Conservation (phyloP, 2,888 invertebrate genomes). For the Mesorhabditis spiculigera region DNA sequence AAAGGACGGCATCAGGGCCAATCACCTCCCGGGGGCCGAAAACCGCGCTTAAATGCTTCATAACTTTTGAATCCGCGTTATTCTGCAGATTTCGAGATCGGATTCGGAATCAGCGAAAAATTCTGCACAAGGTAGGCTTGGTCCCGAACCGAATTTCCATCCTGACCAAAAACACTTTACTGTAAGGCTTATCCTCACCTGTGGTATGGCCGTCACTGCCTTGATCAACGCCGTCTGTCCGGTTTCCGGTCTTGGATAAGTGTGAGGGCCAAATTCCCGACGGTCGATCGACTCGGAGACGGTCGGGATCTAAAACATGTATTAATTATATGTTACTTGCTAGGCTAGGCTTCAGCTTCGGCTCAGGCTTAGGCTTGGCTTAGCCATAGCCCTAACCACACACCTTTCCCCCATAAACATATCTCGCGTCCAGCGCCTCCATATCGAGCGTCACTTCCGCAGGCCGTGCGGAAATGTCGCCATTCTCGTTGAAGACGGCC, state of each 20-base stretch:
- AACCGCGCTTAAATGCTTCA: too few species aligned
- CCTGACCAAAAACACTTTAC: too few species aligned
- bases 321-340: not conserved
- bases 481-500: conserved; percentile 6
- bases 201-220: conserved; percentile 3
- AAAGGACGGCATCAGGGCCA: too few species aligned
- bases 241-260: not conserved
- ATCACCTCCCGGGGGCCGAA: too few species aligned
- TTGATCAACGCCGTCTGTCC: not conserved
- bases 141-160: too few species aligned
- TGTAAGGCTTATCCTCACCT: too few species aligned
- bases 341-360: not conserved
- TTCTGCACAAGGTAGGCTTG: too few species aligned
- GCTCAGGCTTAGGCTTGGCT: not conserved
- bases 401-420: not conserved
- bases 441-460: not conserved
- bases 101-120: too few species aligned
- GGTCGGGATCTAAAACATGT: not conserved
- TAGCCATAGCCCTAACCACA: not conserved
- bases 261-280: not conserved
- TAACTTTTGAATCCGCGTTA: too few species aligned
- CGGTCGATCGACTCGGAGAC: not conserved
- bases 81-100: too few species aligned
- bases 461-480: not conserved
- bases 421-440: not conserved